These are phyloP conservation scores for Trilocha varians DNA, from an alignment of 2,888 invertebrate genomes.

Conservation along the genomic window DNA sequence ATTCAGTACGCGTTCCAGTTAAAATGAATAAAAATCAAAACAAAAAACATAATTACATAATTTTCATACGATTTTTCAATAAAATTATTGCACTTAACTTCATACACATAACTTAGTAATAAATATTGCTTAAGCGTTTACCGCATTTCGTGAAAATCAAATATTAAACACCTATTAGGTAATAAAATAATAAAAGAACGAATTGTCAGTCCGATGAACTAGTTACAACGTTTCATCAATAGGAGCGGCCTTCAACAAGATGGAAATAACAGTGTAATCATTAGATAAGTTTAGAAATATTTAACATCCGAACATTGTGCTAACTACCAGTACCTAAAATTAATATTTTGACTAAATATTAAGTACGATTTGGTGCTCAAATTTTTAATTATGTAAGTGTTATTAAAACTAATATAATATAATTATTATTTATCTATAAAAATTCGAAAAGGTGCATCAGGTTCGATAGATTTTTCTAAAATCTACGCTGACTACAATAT, in stretches of 20 bases:
- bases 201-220: slow-evolving; percentile 64
- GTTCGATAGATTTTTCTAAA: slow-evolving; percentile 40
- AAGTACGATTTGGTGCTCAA: slow-evolving; percentile 74
- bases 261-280: slow-evolving; percentile 36
- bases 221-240: slow-evolving; percentile 42
- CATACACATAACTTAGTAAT: slow-evolving; percentile 66
- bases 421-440: slow-evolving; percentile 64
- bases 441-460: slow-evolving; percentile 49
- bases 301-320: slow-evolving; percentile 46
- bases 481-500: slow-evolving; percentile 29
- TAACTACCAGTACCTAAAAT: slow-evolving; percentile 39
- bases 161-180: slow-evolving; percentile 56
- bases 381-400: slow-evolving; percentile 62
- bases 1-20: slow-evolving; percentile 33
- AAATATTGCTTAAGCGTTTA: slow-evolving; percentile 70
- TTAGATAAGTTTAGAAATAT: slow-evolving; percentile 36
- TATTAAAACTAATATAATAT: slow-evolving; percentile 49
- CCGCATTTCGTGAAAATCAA: slow-evolving; percentile 56
- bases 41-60: slow-evolving; percentile 57
- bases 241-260: slow-evolving; percentile 44
- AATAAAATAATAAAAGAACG: slow-evolving; percentile 52
- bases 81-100: slow-evolving; percentile 71
- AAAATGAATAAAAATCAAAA: slow-evolving; percentile 50
- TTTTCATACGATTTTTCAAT: slow-evolving; percentile 65
- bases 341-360: slow-evolving; percentile 71